These are phyloP conservation scores for Chiloscyllium plagiosum DNA, from an alignment of 2,113 vertebrate genomes.

Conservation along the genomic window DNA sequence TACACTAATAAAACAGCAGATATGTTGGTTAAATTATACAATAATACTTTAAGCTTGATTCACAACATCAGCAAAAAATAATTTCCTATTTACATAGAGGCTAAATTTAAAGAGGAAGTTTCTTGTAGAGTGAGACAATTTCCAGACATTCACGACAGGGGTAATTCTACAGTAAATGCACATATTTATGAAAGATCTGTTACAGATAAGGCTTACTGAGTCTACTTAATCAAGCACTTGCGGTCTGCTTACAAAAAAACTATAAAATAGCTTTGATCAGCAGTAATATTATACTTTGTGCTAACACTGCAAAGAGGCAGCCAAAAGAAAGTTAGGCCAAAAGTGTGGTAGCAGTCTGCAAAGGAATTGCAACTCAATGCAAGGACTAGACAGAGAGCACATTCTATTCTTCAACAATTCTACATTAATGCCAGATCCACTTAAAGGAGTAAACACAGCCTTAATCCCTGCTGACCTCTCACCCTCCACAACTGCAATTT, in stretches of 20 bases:
- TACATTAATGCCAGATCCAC: conserved; percentile 9
- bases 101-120: not conserved
- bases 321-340: conserved; percentile 3
- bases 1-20: not conserved
- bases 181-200: not conserved
- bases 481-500: not conserved
- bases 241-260: not conserved
- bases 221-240: not conserved
- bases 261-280: not conserved
- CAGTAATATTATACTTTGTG: conserved; percentile 8
- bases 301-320: conserved; percentile 2
- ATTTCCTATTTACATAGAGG: not conserved
- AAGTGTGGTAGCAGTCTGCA: not conserved
- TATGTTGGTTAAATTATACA: not conserved
- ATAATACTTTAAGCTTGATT: not conserved
- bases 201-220: not conserved
- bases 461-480: not conserved
- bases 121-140: not conserved
- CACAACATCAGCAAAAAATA: not conserved
- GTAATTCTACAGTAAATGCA: not conserved
- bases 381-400: not conserved
- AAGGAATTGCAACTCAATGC: not conserved
- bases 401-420: not conserved
- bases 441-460: not conserved
- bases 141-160: not conserved